Base-by-base conservation (phyloP, 2,888 invertebrate species). In the Drosophila neonasuta region DNA sequence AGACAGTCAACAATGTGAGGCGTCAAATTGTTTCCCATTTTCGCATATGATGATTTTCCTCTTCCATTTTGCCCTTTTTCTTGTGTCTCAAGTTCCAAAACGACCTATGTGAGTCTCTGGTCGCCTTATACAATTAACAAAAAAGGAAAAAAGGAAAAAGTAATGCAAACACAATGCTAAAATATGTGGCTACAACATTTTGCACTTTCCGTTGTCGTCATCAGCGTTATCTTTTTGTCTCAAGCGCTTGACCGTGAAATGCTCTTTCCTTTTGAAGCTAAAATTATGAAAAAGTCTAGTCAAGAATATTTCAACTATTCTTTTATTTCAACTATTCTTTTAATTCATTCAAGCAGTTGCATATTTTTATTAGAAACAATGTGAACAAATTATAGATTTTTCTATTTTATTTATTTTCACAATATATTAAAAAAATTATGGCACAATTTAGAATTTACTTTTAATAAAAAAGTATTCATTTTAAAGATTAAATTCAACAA, bases 141-240 rank as follows among this genome's bases (percentile, higher is more conserved):
- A 77, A 77, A 54, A 5, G 11, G 45, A 34, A 24, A 3, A 41
- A 10, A 5, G 6, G 15, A 41, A 6, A 52, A 13, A 42, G 24
- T 17, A 36, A 4, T 24, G 24, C n/a, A 55, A 67, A 62, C 71
- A 71, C 64, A 68, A 61, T 60, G 54, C 71, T 48, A 51, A 62
- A 80, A 65, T 71, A 68, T 78, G 74, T 68, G 61, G 44, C 13
- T 68, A 83, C 83, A 83, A 66, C 79, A 71, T 68, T 80, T 80
- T 80, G 80, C 80, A 80, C 80, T 80, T 59, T 71, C 50, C 46
- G 44, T 45, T 50, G 52, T 20, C 48, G 39, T 36, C 46, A 29
- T 29, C 42, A 50, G 50, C 55, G 64, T 49, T 55, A 54, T 44
- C 20, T 44, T 24, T 44, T 24, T 44, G 50, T 55, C 62, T 62